Conservation (phyloP, 1,140 invertebrate genomes). For the Drosophila tsacasi region DNA sequence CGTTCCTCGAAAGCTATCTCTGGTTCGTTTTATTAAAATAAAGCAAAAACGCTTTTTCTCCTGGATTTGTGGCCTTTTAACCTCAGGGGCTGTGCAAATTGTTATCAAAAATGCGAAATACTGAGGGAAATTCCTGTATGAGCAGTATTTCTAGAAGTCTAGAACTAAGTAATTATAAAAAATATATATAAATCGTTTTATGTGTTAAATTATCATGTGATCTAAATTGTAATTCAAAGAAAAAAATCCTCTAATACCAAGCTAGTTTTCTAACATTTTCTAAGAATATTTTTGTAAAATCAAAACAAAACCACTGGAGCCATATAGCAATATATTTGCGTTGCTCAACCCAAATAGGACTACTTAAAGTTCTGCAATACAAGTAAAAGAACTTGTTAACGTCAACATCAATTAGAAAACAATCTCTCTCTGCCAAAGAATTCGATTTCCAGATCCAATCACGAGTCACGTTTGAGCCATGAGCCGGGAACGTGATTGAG, state of each 20-base stretch:
- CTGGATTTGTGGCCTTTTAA: background rate
- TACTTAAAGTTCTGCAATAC: background rate
- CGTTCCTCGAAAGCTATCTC: background rate
- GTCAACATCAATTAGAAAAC: background rate
- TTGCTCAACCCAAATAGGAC: no score
- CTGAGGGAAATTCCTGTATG: background rate
- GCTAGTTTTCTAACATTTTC: background rate
- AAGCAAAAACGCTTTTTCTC: background rate
- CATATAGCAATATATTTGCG: background rate
- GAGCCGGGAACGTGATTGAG: constrained; percentile 67
- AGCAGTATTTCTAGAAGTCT: background rate
- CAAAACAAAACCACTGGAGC: background rate
- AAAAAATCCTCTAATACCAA: no score
- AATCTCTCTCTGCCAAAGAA: background rate
- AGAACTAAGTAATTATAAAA: background rate
- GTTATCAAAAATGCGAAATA: background rate
- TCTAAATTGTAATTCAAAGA: no score
- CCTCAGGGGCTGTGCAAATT: background rate
- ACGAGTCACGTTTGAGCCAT: constrained; percentile 51
- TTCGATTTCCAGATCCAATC: constrained; percentile 22
- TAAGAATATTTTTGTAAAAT: no score
- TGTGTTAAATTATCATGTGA: background rate
- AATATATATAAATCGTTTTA: background rate
- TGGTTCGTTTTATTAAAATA: background rate
- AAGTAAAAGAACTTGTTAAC: background rate